These are phyloP conservation scores for Drosophila sordidula DNA, from an alignment of 2,888 invertebrate species.

Conservation along the genomic window DNA sequence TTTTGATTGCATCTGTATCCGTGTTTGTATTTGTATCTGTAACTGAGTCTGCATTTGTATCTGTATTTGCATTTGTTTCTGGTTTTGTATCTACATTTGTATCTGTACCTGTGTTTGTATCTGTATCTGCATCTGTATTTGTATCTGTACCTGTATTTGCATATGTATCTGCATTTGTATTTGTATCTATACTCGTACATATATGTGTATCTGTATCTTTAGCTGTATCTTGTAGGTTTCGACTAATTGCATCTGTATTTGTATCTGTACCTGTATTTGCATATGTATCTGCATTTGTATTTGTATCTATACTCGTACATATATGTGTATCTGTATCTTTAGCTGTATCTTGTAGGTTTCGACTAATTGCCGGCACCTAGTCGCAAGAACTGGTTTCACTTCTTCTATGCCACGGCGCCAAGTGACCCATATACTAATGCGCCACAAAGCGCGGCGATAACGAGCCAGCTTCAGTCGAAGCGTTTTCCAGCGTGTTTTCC, in stretches of 20 bases:
- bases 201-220: constrained; percentile 8
- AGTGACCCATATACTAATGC: constrained; percentile 64
- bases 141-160: background rate
- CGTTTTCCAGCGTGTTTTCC: constrained; percentile 45
- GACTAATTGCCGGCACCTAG: constrained; percentile 44
- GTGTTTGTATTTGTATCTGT: background rate
- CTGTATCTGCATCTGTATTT: background rate
- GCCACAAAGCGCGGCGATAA: constrained; percentile 39
- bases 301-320: background rate
- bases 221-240: no score
- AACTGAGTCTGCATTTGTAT: background rate
- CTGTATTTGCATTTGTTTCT: no score
- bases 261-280: background rate
- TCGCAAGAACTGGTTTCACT: constrained; percentile 56
- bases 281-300: background rate
- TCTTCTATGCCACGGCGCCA: constrained; percentile 61
- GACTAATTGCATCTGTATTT: constrained; percentile 2
- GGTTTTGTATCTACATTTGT: background rate
- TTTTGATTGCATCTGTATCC: background rate
- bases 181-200: no score
- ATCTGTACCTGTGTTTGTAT: no score
- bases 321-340: constrained; percentile 1
- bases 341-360: constrained; percentile 11
- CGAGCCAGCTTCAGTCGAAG: constrained; percentile 38
- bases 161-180: constrained; percentile 4